phyloP scores from a whole-genome alignment of 1,140 invertebrate genomes.

The Chironomus tepperi region DNA sequence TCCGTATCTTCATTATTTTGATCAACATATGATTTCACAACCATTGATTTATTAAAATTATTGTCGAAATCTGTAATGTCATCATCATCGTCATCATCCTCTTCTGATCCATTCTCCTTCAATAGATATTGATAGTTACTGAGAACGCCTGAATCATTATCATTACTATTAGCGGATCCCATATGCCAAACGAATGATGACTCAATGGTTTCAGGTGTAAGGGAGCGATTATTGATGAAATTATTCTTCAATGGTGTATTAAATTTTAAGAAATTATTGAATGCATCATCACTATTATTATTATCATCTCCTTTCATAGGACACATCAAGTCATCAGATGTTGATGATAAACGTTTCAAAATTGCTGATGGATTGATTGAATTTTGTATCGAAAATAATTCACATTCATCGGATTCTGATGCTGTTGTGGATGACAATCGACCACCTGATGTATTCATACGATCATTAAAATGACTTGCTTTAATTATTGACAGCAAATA shows the following conservation, averaged over 20 bases:
- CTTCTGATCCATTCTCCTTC: neutral
- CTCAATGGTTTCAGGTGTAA: neutral
- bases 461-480: constrained; percentile 18
- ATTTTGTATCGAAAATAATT: constrained; percentile 8
- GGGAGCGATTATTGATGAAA: constrained; percentile 5
- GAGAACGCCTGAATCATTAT: neutral
- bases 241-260: constrained; percentile 22
- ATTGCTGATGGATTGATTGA: neutral
- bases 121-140: neutral
- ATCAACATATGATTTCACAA: neutral
- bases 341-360: neutral
- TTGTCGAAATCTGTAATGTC: constrained; percentile 19
- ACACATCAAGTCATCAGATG: neutral
- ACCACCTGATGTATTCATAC: constrained; percentile 15
- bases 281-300: constrained; percentile 4
- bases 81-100: constrained; percentile 18
- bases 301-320: neutral
- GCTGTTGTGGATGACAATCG: neutral
- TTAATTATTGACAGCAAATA: constrained; percentile 16
- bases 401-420: constrained; percentile 10
- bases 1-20: neutral
- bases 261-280: neutral
- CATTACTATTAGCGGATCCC: neutral
- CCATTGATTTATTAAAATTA: constrained; percentile 24
- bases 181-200: neutral